Percentiles rank a stretch among this genome's conserved stretches.
These are phyloP conservation scores for Campopleginae sp. DNA, from an alignment of 2,888 invertebrate species.

Conservation along the genomic window DNA sequence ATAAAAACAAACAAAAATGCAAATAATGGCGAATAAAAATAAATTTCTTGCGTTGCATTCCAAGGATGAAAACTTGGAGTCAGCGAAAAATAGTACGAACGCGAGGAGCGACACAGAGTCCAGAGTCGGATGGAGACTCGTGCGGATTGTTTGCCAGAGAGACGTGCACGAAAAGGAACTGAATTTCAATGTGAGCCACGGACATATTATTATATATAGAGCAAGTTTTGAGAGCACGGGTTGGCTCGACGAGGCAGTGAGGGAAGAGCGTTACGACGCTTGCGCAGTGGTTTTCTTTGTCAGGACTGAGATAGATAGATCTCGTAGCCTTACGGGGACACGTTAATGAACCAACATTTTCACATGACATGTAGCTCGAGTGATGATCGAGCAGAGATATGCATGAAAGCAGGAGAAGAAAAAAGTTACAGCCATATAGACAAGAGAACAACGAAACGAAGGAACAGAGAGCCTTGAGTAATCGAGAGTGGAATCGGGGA, in stretches of 20 bases:
- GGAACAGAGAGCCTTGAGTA: conserved; percentile 18
- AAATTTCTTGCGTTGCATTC: no score
- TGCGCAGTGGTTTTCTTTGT: conserved; percentile 45
- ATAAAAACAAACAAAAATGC: no score
- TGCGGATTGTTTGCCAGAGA: no score
- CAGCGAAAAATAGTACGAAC: no score
- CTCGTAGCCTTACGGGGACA: neutral
- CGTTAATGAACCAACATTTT: conserved; percentile 5
- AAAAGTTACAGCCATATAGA: conserved; percentile 10
- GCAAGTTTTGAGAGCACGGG: conserved; percentile 27
- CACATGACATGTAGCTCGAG: conserved; percentile 10
- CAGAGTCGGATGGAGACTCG: no score
- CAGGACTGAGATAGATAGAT: neutral
- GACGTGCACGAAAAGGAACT: conserved; percentile 8
- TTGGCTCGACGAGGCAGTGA: neutral
- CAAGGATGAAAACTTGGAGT: no score
- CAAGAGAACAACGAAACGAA: neutral
- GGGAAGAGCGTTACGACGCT: conserved; percentile 41
- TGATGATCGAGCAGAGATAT: conserved; percentile 23
- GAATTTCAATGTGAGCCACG: conserved; percentile 24
- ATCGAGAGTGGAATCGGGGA: conserved; percentile 4
- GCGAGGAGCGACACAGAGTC: no score
- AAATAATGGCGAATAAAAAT: no score
- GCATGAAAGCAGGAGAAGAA: neutral
- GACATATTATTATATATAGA: conserved; percentile 42